Evolutionary conservation across 2,888 invertebrate genomes (phyloP).

Genomic region (Harpalus rubripes): DNA sequence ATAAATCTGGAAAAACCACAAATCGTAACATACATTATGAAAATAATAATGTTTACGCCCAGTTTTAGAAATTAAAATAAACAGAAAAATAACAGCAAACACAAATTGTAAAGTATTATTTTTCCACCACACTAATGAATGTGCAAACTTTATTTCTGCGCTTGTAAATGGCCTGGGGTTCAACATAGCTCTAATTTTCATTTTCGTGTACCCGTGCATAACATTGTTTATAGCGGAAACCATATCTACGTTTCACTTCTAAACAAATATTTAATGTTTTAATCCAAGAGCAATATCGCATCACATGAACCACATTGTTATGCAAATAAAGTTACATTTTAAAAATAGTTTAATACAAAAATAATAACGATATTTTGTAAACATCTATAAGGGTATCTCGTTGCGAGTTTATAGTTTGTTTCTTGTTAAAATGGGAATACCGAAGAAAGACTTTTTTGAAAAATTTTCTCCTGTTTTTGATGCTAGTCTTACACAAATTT

Average conservation of each 20-base stretch:
- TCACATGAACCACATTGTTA: not conserved
- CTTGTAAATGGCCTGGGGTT: not conserved
- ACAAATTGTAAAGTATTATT: not conserved
- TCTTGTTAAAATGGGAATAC: not conserved
- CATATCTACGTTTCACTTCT: not conserved
- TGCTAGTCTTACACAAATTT: too few species aligned
- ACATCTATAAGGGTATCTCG: not conserved
- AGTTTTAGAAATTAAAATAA: not conserved
- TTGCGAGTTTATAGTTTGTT: not conserved
- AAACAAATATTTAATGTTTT: not conserved
- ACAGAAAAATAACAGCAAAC: not conserved
- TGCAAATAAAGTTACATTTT: not conserved
- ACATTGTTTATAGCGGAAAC: not conserved
- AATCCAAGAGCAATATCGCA: conserved; percentile 5
- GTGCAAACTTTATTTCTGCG: not conserved
- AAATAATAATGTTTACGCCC: not conserved
- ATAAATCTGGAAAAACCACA: not conserved
- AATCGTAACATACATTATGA: not conserved
- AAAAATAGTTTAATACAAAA: not conserved
- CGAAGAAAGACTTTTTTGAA: too few species aligned
- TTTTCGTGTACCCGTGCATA: not conserved
- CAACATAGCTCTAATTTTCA: not conserved
- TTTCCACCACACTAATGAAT: not conserved
- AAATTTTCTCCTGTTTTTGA: too few species aligned
- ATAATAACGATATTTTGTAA: conserved; percentile 4